A percentile compares a stretch with the other conserved stretches of the same genome.
These are phyloP conservation scores for Falco punctatus DNA, from an alignment of 2,113 vertebrate species.

Conservation along the genomic window DNA sequence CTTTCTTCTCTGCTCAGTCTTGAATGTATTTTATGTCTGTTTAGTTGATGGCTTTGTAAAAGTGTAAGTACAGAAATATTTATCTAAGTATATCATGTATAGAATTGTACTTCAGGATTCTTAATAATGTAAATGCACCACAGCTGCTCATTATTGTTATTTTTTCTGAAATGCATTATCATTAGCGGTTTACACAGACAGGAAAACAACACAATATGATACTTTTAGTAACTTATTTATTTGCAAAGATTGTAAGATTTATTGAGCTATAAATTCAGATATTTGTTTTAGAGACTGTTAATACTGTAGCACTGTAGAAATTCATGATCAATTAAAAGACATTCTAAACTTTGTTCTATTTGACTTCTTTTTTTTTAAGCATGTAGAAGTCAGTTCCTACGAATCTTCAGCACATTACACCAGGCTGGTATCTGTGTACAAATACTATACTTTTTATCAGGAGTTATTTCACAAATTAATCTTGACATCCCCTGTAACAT, in stretches of 20 bases:
- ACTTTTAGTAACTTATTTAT: conserved; percentile 32
- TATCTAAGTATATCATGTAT: neutral
- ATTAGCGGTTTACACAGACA: conserved; percentile 1
- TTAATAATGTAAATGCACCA: neutral
- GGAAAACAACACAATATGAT: neutral
- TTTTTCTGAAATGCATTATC: neutral
- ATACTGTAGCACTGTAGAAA: conserved; percentile 34
- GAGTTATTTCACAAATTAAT: conserved; percentile 4
- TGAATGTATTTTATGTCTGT: conserved; percentile 10
- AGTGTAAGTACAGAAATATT: conserved; percentile 8
- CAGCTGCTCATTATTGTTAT: conserved; percentile 1
- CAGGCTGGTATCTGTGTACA: neutral
- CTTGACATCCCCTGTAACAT: neutral
- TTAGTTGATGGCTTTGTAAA: conserved; percentile 12
- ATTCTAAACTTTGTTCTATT: conserved; percentile 11
- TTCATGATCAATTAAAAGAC: conserved; percentile 37
- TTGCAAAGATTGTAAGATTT: neutral
- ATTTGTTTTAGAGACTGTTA: conserved; percentile 7
- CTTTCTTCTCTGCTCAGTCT: neutral
- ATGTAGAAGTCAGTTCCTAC: neutral
- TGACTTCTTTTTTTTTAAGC: neutral
- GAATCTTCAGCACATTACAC: neutral
- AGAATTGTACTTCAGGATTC: conserved; percentile 2
- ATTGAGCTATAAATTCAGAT: neutral
- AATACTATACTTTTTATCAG: neutral